A percentile compares a stretch with the other conserved stretches of the same genome.
These are phyloP conservation scores for Busseola fusca DNA, from an alignment of 2,888 invertebrate species.

Conservation along the genomic window DNA sequence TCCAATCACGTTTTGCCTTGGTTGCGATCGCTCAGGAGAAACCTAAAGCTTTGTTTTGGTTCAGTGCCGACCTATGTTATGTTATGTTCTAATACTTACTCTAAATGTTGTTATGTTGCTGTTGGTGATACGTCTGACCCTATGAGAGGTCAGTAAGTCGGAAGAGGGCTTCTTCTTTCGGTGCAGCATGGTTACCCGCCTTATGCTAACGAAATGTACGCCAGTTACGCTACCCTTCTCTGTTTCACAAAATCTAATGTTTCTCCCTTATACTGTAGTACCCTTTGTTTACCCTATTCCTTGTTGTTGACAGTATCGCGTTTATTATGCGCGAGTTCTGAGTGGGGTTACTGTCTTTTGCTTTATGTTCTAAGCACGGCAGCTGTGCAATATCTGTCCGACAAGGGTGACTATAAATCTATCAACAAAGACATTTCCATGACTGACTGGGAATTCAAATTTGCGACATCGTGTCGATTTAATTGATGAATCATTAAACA, in stretches of 20 bases:
- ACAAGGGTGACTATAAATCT: no score
- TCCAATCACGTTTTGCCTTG: background rate
- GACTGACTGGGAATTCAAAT: no score
- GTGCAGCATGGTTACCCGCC: background rate
- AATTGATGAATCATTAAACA: no score
- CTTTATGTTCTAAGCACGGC: background rate
- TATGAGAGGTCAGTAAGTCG: background rate
- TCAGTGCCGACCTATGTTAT: background rate
- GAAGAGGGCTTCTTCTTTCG: background rate
- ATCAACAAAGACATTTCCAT: no score
- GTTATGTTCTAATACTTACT: background rate
- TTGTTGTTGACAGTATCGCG: no score
- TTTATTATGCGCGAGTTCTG: background rate
- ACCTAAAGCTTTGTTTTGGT: background rate
- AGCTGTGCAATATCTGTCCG: no score
- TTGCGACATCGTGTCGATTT: no score
- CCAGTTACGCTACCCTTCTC: background rate
- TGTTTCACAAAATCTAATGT: background rate
- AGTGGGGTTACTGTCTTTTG: slow-evolving; percentile 1
- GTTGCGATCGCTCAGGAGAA: background rate
- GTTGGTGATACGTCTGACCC: background rate
- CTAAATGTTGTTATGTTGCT: background rate
- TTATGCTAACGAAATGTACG: background rate
- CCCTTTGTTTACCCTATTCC: background rate
- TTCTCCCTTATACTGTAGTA: background rate